phyloP scores from a whole-genome alignment of 2,113 vertebrate genomes.

The Psammodynastes pulverulentus region DNA sequence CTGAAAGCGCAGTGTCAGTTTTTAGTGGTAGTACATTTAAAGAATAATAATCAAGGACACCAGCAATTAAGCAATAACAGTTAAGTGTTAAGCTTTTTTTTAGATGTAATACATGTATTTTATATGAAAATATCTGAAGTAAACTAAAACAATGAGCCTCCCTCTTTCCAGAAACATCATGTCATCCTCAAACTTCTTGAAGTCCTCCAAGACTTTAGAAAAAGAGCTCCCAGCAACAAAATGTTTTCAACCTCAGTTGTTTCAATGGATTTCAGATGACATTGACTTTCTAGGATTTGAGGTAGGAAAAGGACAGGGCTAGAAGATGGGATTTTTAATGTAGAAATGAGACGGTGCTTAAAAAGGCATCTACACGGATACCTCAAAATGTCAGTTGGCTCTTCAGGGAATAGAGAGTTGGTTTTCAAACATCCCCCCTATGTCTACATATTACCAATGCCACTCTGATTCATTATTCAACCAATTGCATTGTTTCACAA shows the following conservation, averaged over 20 bases:
- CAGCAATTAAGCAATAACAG: neutral
- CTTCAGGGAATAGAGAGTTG: neutral
- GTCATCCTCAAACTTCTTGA: neutral
- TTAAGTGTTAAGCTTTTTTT: neutral
- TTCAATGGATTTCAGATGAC: neutral
- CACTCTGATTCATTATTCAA: neutral
- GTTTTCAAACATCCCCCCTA: neutral
- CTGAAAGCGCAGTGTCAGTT: neutral
- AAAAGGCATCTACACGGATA: neutral
- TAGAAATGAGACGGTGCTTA: neutral
- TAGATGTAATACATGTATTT: neutral
- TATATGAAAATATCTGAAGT: neutral
- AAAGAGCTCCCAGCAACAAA: neutral
- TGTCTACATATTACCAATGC: neutral
- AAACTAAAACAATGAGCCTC: neutral
- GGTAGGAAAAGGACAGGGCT: neutral
- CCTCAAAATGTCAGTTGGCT: neutral
- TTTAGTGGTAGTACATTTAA: neutral
- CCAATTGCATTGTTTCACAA: neutral
- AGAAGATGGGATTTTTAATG: neutral
- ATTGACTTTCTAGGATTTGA: neutral
- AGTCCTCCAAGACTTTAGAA: neutral
- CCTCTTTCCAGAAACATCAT: neutral
- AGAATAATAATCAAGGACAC: neutral
- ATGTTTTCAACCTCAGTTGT: neutral